Base-by-base conservation (phyloP, 2,888 invertebrate species). In the Erebia epiphron region DNA sequence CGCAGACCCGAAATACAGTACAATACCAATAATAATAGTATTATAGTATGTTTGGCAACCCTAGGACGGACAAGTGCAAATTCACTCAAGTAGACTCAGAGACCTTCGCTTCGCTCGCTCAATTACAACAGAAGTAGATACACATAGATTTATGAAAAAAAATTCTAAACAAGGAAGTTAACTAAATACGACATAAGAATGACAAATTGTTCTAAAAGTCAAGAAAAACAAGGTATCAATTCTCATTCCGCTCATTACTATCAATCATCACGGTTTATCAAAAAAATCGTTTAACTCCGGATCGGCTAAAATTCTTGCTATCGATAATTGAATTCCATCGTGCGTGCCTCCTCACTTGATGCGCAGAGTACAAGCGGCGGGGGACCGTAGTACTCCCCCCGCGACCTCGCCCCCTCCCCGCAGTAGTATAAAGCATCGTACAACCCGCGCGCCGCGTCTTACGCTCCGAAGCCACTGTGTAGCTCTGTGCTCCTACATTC, bases 361-460 rank as follows among this genome's bases (percentile, higher is more conserved):
- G 84, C 86, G 89, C 84, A 85, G 84, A 78, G 82, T 79, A 77
- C 79, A 77, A 79, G 82, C 75, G 77, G 81, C 80, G 81, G 82
- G 80, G 79, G 76, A 58, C 79, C 75, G 54, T 54, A 76, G 67
- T 73, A 75, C 77, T 35, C 79, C 77, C 73, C 74, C 76, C 78
- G 61, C 75, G 21, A 43, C 69, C 43, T 65, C 75, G 75, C 78
- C 73, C 68, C 70, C 77, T 73, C 85, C 81, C 82, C 83, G 74
- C 81, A 76, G 75, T 79, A 76, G 74, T 90, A 90, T 91, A 92
- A 80, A 89, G 77, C 67, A 72, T 72, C 68, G 81, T 82, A 81
- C 86, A 83, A 82, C 86, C 83, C 90, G 90, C 92, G 91, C 90
- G 91, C 91, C 90, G 89, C 92, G 91, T 92, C 87, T 89, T 85